These are phyloP conservation scores for Bombylius discolor DNA, from an alignment of 2,888 invertebrate species.

Conservation along the genomic window DNA sequence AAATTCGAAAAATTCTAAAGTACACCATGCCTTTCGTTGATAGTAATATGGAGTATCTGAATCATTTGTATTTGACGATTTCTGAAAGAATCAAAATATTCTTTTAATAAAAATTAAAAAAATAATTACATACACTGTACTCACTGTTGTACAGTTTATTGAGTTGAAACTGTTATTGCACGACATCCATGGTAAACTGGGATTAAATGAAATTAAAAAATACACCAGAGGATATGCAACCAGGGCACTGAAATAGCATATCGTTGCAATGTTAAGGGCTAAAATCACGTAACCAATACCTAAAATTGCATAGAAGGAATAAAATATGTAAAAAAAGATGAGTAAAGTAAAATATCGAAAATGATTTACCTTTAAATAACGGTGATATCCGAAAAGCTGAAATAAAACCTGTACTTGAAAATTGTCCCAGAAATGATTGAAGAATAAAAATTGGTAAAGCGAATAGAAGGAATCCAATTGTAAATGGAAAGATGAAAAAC, in stretches of 20 bases:
- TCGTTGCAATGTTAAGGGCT: conserved; percentile 65
- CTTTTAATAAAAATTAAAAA: conserved; percentile 8
- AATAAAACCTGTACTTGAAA: conserved; percentile 67
- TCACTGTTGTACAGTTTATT: conserved; percentile 41
- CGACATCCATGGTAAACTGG: conserved; percentile 61
- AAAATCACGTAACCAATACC: conserved; percentile 78
- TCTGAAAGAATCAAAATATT: conserved; percentile 13
- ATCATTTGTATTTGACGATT: too few relatives aligned
- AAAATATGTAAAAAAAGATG: not conserved
- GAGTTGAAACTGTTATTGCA: conserved; percentile 77
- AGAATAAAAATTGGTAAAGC: conserved; percentile 77
- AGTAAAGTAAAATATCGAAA: not conserved
- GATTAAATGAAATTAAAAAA: conserved; percentile 54
- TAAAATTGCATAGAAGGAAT: conserved; percentile 29
- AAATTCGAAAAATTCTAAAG: conserved; percentile 30
- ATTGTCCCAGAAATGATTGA: conserved; percentile 80
- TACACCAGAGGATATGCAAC: conserved; percentile 75
- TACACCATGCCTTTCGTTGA: conserved; percentile 11
- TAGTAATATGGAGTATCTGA: not conserved
- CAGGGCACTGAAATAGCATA: conserved; percentile 71
- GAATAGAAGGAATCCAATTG: conserved; percentile 56
- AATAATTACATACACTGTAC: not conserved
- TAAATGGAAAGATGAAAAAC: conserved; percentile 20
- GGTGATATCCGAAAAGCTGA: conserved; percentile 69
- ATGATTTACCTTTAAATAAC: conserved; percentile 64